Percentiles rank a stretch among this genome's conserved stretches.
Conservation (phyloP, 2,113 vertebrate genomes). For the Drymodes brunneopygia region DNA sequence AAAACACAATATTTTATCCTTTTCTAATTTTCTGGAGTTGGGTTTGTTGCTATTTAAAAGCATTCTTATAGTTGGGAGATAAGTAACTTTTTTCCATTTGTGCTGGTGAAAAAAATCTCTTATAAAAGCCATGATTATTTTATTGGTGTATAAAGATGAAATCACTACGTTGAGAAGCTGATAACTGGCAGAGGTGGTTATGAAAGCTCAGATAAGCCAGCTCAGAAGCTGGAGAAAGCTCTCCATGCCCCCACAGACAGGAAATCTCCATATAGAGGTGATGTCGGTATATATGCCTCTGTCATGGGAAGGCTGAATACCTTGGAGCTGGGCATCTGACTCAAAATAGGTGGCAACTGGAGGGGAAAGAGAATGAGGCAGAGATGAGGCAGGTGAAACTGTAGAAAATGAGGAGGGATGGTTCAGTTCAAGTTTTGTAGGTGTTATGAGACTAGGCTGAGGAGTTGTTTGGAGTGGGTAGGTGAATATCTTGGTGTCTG, state of each 20-base stretch:
- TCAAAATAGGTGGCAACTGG: background rate
- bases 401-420: background rate
- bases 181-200: background rate
- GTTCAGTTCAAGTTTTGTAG: background rate
- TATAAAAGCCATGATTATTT: background rate
- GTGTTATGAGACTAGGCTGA: too few species aligned
- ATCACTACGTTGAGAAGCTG: background rate
- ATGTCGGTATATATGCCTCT: background rate
- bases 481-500: background rate
- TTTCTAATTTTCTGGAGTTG: background rate
- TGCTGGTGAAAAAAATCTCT: background rate
- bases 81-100: background rate
- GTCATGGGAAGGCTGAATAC: background rate
- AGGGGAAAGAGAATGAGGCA: background rate
- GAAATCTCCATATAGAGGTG: background rate
- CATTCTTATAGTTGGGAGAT: background rate
- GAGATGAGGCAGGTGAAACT: background rate
- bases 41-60: background rate
- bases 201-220: background rate
- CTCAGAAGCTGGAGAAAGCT: background rate
- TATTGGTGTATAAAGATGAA: background rate
- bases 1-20: accelerated
- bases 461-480: background rate
- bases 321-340: background rate
- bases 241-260: background rate